These are phyloP conservation scores for Sebastes itinus DNA, from an alignment of 2,797 vertebrate species.

Conservation along the genomic window DNA sequence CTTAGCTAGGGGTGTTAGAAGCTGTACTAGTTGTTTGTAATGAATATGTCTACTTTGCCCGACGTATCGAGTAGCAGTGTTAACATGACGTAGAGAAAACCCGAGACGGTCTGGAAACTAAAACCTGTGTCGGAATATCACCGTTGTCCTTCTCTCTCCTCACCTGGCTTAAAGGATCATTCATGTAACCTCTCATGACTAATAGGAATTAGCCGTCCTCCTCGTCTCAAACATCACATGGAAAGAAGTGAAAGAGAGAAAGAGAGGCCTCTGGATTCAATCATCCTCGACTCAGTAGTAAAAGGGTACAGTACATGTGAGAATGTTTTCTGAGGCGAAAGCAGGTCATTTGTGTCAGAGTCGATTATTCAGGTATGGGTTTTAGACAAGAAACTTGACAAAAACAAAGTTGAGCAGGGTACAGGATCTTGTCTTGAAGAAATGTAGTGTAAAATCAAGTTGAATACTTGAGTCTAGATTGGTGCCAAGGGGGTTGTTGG, in stretches of 20 bases:
- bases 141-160: slow-evolving; percentile 71
- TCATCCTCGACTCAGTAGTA: neutral
- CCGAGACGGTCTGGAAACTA: slow-evolving; percentile 74
- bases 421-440: slow-evolving; percentile 20
- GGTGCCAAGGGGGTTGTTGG: slow-evolving; percentile 13
- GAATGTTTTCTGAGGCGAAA: neutral
- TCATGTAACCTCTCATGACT: slow-evolving; percentile 72
- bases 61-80: slow-evolving; percentile 70
- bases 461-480: neutral
- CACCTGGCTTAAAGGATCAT: slow-evolving; percentile 72
- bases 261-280: neutral
- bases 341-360: neutral
- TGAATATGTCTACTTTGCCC: slow-evolving; percentile 78
- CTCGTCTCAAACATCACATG: slow-evolving; percentile 22
- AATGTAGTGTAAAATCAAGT: slow-evolving; percentile 37
- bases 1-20: slow-evolving; percentile 79
- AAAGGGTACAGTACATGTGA: neutral
- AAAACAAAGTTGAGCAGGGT: neutral
- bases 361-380: neutral
- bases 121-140: slow-evolving; percentile 76
- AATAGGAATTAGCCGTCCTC: slow-evolving; percentile 56
- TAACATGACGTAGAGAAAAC: slow-evolving; percentile 80
- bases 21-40: slow-evolving; percentile 82
- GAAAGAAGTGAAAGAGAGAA: slow-evolving; percentile 26
- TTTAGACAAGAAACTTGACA: neutral